These are phyloP conservation scores for Cephalopholis sonnerati DNA, from an alignment of 2,113 vertebrate genomes.

Conservation along the genomic window DNA sequence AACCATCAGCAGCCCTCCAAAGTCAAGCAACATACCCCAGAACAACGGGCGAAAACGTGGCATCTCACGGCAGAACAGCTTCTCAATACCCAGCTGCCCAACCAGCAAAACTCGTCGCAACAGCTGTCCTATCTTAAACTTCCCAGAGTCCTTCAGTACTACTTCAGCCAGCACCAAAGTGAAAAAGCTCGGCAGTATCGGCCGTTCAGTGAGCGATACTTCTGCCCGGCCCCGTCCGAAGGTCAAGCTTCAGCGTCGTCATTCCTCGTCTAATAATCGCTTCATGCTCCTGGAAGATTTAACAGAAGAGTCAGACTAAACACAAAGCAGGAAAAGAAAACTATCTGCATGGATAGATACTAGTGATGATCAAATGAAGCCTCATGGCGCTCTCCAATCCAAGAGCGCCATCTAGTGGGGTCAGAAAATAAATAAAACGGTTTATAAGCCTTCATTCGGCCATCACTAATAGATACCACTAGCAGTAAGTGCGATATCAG, in stretches of 20 bases:
- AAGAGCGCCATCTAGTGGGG: too few relatives aligned
- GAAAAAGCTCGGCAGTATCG: accelerated
- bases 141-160: accelerated
- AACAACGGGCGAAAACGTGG: too few relatives aligned
- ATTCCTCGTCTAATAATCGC: not conserved
- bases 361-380: too few relatives aligned
- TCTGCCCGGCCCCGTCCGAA: accelerated
- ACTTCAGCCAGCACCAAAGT: not conserved
- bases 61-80: not conserved
- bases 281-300: accelerated
- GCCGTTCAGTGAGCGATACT: not conserved
- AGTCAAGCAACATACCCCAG: not conserved
- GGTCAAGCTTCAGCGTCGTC: accelerated
- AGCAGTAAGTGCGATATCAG: too few relatives aligned
- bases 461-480: too few relatives aligned
- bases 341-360: too few relatives aligned
- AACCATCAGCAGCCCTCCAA: not conserved
- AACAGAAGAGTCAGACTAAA: not conserved
- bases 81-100: accelerated
- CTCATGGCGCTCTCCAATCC: too few relatives aligned
- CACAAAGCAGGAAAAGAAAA: too few relatives aligned
- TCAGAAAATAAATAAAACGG: too few relatives aligned
- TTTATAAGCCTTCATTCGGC: too few relatives aligned
- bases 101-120: accelerated
- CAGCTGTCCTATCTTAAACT: not conserved